Evolutionary conservation across 1,140 invertebrate species (phyloP).

Genomic region (Drosophila mayri): DNA sequence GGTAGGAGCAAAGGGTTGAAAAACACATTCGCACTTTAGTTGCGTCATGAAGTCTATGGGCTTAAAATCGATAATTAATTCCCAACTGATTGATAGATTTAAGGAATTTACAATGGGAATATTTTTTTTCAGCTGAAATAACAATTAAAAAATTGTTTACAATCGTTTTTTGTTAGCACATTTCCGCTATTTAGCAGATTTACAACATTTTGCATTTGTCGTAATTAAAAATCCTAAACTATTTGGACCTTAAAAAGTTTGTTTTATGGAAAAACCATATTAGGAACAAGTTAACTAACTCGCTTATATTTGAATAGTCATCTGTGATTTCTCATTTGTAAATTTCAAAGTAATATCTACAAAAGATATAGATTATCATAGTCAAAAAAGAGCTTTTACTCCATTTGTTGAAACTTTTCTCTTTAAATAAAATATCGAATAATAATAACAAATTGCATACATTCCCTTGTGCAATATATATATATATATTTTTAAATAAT

Average conservation of each 20-base stretch:
- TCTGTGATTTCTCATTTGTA: not conserved
- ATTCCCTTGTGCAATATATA: too few relatives aligned
- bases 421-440: not conserved
- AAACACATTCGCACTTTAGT: conserved; percentile 10
- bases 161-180: too few relatives aligned
- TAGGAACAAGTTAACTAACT: not conserved
- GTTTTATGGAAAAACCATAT: not conserved
- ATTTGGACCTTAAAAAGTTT: not conserved
- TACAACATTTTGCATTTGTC: not conserved
- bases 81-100: not conserved
- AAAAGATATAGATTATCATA: not conserved
- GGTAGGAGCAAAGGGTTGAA: conserved; percentile 1
- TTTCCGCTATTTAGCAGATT: not conserved
- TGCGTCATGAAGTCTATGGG: conserved; percentile 4
- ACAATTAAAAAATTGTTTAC: too few relatives aligned
- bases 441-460: too few relatives aligned
- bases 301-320: not conserved
- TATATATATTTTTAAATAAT: too few relatives aligned
- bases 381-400: not conserved
- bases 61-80: conserved; percentile 15
- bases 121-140: not conserved
- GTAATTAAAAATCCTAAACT: not conserved
- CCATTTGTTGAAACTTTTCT: not conserved
- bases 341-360: not conserved
- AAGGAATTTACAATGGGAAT: too few relatives aligned